Percentiles rank a stretch among this genome's conserved stretches.
phyloP scores from a whole-genome alignment of 2,888 invertebrate genomes.

The Thera obeliscata region DNA sequence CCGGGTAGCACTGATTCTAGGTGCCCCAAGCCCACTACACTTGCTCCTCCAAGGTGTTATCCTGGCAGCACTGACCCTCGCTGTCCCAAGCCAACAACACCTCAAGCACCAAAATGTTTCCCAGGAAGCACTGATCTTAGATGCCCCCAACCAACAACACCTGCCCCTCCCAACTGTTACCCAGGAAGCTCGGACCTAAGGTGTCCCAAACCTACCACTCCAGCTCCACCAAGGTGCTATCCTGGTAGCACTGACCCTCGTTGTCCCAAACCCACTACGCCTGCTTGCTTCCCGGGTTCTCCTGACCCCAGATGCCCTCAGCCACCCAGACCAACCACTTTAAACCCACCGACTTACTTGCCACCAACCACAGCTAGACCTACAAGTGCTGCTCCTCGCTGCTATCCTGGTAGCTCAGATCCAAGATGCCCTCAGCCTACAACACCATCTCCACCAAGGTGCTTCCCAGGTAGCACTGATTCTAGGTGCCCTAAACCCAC shows the following conservation, averaged over 20 bases:
- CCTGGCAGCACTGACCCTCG: slow-evolving; percentile 49
- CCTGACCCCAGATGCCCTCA: slow-evolving; percentile 51
- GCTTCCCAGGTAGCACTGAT: slow-evolving; percentile 48
- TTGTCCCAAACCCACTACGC: slow-evolving; percentile 42
- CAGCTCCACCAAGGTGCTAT: slow-evolving; percentile 45
- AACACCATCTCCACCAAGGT: slow-evolving; percentile 35
- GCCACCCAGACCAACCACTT: slow-evolving; percentile 41
- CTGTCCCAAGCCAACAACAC: slow-evolving; percentile 49
- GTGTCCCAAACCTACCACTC: slow-evolving; percentile 48
- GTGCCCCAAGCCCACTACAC: slow-evolving; percentile 55
- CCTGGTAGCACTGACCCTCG: slow-evolving; percentile 45
- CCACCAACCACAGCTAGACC: slow-evolving; percentile 37
- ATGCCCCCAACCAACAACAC: slow-evolving; percentile 48
- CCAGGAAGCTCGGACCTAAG: slow-evolving; percentile 43
- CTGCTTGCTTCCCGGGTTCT: slow-evolving; percentile 55
- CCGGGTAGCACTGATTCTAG: slow-evolving; percentile 48
- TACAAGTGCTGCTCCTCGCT: slow-evolving; percentile 41
- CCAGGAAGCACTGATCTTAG: slow-evolving; percentile 55
- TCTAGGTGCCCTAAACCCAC: slow-evolving; percentile 53
- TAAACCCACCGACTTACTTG: slow-evolving; percentile 44
- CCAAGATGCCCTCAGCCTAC: slow-evolving; percentile 45
- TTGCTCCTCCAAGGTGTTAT: slow-evolving; percentile 45
- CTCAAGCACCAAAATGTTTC: slow-evolving; percentile 51
- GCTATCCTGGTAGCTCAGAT: slow-evolving; percentile 46
- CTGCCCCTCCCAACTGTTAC: slow-evolving; percentile 43